Evolutionary conservation across 1,140 invertebrate species (phyloP), one percentile per base, ranked within the genome.

Genomic region (Drosophila orena): DNA sequence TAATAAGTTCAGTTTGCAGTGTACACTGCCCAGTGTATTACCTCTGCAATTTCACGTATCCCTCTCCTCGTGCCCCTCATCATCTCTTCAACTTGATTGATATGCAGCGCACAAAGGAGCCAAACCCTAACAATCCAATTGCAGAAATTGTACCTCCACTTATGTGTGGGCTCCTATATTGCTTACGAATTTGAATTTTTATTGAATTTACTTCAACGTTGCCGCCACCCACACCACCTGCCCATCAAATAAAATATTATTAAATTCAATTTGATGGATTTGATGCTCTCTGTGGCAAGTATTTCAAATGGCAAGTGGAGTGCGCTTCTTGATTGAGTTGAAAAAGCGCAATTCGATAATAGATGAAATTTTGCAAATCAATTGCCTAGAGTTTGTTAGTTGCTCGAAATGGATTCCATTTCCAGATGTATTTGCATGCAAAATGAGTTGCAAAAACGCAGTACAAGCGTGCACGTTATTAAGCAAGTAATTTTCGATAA

Each of bases 251-350:
- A 42, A 73, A 55, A 74, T 74, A 74, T 74, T 73, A 74, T 73
- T 74, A 74, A 74, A 74, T 74, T 74, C 40, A 73, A 62, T 62
- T 74, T 74, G 69, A 74, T 73, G 69, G 70, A 74, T 74, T 74
- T 74, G 71, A 30, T 60, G 47, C 44, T 43, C 17, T 55, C 27
- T 24, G 24, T 37, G 7, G 27, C 37, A 52, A 55, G 66, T 47
- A 69, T 17, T 69, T 68, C 15, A 4, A 49, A 10, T 6, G 30
- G 11, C 11, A 2, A 38, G 37, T 10, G 22, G 4, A 15, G 3
- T 7, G 14, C 14, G 15, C n/a, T 24, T 56, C n/a, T 69, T 46
- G 66, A 69, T 68, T 68, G 34, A 44, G 14, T 12, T 37, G 22
- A 17, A 17, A 44, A 70, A 40, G 50, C 24, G 24, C 40, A 55